Percentiles rank a stretch among this genome's conserved stretches.
Conservation (phyloP, 2,797 vertebrate species). For the Arnoldichthys spilopterus region DNA sequence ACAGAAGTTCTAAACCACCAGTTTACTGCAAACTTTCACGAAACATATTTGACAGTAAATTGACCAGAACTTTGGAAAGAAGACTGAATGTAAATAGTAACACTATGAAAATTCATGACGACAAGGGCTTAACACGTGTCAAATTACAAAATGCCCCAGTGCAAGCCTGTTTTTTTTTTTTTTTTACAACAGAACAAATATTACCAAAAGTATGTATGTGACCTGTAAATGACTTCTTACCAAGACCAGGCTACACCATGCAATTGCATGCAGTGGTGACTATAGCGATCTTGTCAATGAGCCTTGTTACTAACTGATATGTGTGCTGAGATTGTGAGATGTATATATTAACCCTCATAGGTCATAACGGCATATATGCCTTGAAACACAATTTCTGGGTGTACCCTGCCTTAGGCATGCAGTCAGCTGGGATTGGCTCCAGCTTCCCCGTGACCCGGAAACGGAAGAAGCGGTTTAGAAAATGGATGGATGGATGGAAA, state of each 20-base stretch:
- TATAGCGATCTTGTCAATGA: not conserved
- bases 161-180: too few species aligned
- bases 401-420: too few species aligned
- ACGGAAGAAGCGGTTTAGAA: too few species aligned
- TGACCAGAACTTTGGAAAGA: constrained; percentile 5
- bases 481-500: too few species aligned
- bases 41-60: not conserved
- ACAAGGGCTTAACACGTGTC: not conserved
- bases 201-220: not conserved
- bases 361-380: too few species aligned
- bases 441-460: too few species aligned
- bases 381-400: too few species aligned
- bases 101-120: constrained; percentile 9
- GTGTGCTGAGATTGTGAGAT: too few species aligned
- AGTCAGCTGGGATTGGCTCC: too few species aligned
- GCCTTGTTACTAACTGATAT: not conserved
- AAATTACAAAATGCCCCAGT: not conserved
- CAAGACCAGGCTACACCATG: not conserved
- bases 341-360: too few species aligned
- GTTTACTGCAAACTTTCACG: too few species aligned
- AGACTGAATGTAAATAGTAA: not conserved
- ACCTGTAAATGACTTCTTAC: not conserved
- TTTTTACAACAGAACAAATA: not conserved
- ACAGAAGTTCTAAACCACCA: too few species aligned
- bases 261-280: not conserved